Evolutionary conservation across 2,797 vertebrate genomes (phyloP).

Genomic region (Zenarchopterus dispar): DNA sequence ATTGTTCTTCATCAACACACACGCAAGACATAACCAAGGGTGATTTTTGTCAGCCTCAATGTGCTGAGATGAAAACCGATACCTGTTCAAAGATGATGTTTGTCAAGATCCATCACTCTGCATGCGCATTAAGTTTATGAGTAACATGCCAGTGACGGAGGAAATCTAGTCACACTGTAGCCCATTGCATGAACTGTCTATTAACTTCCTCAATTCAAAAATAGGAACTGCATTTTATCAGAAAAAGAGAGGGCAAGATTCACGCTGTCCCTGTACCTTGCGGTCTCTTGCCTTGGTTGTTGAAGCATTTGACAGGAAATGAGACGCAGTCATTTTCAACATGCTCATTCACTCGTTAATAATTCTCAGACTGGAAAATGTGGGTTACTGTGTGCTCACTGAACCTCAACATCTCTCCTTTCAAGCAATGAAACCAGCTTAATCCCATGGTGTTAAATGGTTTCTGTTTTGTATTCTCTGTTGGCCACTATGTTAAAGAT

Average conservation of each 20-base stretch:
- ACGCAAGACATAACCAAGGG: neutral
- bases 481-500: no score
- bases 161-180: constrained; percentile 6
- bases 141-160: neutral
- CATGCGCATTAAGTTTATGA: constrained; percentile 6
- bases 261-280: constrained; percentile 12
- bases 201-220: constrained; percentile 63
- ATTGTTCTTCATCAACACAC: neutral
- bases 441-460: neutral
- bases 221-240: constrained; percentile 58
- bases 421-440: neutral
- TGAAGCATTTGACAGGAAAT: constrained; percentile 66
- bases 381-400: neutral
- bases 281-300: constrained; percentile 14
- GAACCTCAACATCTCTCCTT: neutral
- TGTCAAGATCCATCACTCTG: neutral
- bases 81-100: constrained; percentile 10
- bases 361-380: constrained; percentile 9
- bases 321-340: constrained; percentile 42
- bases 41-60: constrained; percentile 5
- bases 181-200: constrained; percentile 9
- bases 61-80: constrained; percentile 4
- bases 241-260: constrained; percentile 19
- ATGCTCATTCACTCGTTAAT: constrained; percentile 5
- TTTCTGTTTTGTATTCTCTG: neutral